Conservation (phyloP, 2,797 vertebrate species). For the Sebastes flavidus region DNA sequence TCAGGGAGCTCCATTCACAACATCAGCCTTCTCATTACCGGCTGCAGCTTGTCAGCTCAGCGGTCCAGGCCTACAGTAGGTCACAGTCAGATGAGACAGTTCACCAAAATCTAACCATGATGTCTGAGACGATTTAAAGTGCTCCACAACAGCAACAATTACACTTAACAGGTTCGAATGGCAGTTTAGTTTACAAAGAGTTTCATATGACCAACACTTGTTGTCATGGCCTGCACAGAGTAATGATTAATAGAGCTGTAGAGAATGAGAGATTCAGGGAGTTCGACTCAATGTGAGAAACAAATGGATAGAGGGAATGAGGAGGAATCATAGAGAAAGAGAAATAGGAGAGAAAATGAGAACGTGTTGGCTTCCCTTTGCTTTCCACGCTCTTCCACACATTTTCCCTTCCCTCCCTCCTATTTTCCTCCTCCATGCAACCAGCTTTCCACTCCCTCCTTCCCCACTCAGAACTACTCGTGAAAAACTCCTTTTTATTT, state of each 20-base stretch:
- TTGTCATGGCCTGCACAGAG: background rate
- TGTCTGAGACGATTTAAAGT: background rate
- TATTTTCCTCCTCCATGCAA: background rate
- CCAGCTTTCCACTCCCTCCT: background rate
- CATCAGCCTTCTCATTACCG: background rate
- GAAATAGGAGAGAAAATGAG: background rate
- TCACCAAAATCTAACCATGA: background rate
- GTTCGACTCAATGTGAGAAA: background rate
- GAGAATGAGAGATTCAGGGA: background rate
- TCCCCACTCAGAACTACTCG: slow-evolving; percentile 1
- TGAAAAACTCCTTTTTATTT: slow-evolving; percentile 38
- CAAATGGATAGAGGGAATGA: background rate
- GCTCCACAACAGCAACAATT: background rate
- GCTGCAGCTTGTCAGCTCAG: background rate
- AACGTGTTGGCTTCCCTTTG: background rate
- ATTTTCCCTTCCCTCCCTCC: background rate
- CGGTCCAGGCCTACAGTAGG: background rate
- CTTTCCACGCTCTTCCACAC: background rate
- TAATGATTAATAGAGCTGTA: slow-evolving; percentile 15
- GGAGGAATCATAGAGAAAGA: background rate
- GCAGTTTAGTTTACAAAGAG: background rate
- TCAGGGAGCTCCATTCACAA: background rate
- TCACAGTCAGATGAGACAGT: background rate
- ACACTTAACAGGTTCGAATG: background rate
- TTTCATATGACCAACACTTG: background rate